These are phyloP conservation scores for Scomber japonicus DNA, from an alignment of 2,113 vertebrate species.

Conservation along the genomic window DNA sequence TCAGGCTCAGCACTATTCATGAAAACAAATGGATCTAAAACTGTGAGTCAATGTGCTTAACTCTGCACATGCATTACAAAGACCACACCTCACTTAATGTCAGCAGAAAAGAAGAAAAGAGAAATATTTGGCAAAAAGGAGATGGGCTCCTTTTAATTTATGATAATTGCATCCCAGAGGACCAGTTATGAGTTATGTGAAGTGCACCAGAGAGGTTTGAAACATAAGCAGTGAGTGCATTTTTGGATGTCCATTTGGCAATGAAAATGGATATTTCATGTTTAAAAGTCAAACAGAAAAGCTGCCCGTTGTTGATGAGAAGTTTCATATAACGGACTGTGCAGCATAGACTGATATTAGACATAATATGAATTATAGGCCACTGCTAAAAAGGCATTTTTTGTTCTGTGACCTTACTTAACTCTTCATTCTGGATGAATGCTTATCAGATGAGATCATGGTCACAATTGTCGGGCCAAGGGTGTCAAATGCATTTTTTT, in stretches of 20 bases:
- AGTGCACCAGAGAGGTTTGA: conserved; percentile 41
- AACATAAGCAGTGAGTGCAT: conserved; percentile 59
- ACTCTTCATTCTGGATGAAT: conserved; percentile 53
- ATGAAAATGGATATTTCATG: conserved; percentile 33
- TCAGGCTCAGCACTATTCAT: conserved; percentile 59
- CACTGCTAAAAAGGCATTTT: conserved; percentile 12
- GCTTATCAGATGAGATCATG: conserved; percentile 63
- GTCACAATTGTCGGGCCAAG: conserved; percentile 46
- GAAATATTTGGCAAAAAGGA: conserved; percentile 33
- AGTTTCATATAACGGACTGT: conserved; percentile 13
- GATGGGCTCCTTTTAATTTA: conserved; percentile 50
- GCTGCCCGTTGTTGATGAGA: conserved; percentile 17
- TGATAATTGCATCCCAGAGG: conserved; percentile 58
- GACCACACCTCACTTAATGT: conserved; percentile 9
- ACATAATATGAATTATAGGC: background rate
- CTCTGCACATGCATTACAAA: conserved; percentile 20
- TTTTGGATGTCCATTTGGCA: conserved; percentile 48
- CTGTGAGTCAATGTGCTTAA: conserved; percentile 21
- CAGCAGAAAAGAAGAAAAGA: conserved; percentile 43
- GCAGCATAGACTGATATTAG: background rate
- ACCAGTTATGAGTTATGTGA: conserved; percentile 47
- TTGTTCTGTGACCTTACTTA: conserved; percentile 58
- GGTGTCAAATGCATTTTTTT: conserved; percentile 47
- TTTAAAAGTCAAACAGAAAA: conserved; percentile 48
- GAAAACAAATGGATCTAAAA: conserved; percentile 45